Base-by-base conservation (phyloP, 2,797 vertebrate genomes). In the Amblyopsis hoosieri region DNA sequence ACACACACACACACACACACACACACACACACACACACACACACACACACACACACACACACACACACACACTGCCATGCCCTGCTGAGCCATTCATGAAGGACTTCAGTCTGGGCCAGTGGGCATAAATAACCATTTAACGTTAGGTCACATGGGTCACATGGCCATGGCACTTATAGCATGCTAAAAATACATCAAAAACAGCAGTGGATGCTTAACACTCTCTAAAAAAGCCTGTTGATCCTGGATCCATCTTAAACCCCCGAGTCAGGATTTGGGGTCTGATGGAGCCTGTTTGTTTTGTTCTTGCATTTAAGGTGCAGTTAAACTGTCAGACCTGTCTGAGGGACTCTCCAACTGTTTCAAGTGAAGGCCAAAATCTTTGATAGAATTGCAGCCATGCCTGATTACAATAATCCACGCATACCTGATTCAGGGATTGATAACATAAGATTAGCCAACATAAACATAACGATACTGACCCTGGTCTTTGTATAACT, bases 101-200 rank as follows among this genome's bases (percentile, higher is more conserved):
- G 61, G 66, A 66, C 48, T 12, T 56, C 55, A 57, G 33, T 11
- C 75, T 72, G 73, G 10, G 12, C 56, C 62, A 48, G 42, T 15
- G 46, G 64, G 66, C 60, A 78, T 79, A 71, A 83, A 83, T 78
- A 77, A 51, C 50, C 54, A 80, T 89, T 78, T 67, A 83, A 85
- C 74, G 78, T 62, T 7, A 58, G 58, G 60, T 67, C 65, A 47
- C 67, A 50, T 75, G 6, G 57, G 59, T 57, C 66, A 51, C 53
- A 53, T 56, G 64, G 60, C 64, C 75, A 53, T 64, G 67, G 79
- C 70, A 66, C 78, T 79, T 86, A 60, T 71, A 73, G 68, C 79
- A 59, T n/a, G 66, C 83, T 91, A 90, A 89, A 89, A 84, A 91
- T 91, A 91, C 85, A 85, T 85, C 75, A 80, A 80, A 85, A 85